phyloP scores from a whole-genome alignment of 1,140 invertebrate genomes.

The Drosophila ercepeae region DNA sequence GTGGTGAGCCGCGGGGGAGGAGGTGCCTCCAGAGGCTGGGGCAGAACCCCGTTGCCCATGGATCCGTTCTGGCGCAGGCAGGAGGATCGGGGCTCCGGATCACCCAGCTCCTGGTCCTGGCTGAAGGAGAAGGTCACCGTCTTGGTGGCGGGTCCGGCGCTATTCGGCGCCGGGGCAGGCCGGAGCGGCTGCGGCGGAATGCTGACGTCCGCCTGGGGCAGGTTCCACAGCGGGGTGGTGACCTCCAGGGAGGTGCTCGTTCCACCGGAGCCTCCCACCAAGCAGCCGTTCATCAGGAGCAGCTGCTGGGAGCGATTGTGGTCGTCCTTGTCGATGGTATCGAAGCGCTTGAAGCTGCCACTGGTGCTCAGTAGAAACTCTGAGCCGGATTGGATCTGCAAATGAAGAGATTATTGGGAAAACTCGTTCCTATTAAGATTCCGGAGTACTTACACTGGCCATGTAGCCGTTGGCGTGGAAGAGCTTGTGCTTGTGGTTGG shows the following conservation, averaged over 20 bases:
- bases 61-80: slow-evolving; percentile 17
- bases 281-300: slow-evolving; percentile 25
- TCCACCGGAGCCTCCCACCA: slow-evolving; percentile 8
- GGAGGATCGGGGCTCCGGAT: neutral
- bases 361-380: slow-evolving; percentile 87
- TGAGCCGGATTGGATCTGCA: slow-evolving; percentile 87
- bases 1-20: slow-evolving; percentile 83
- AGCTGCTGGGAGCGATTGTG: slow-evolving; percentile 51
- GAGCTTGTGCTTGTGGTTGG: slow-evolving; percentile 85
- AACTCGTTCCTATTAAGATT: too few relatives aligned
- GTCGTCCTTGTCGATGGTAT: slow-evolving; percentile 86
- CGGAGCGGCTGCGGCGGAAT: slow-evolving; percentile 84
- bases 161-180: slow-evolving; percentile 80
- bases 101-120: slow-evolving; percentile 52
- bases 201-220: slow-evolving; percentile 67
- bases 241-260: slow-evolving; percentile 44
- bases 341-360: slow-evolving; percentile 89
- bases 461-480: slow-evolving; percentile 87
- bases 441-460: slow-evolving; percentile 84
- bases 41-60: slow-evolving; percentile 13
- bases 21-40: slow-evolving; percentile 72
- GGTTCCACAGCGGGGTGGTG: slow-evolving; percentile 80
- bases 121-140: slow-evolving; percentile 75
- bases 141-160: slow-evolving; percentile 58
- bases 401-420: neutral